phyloP scores from a whole-genome alignment of 2,888 invertebrate species.

The Itoplectis maculator region DNA sequence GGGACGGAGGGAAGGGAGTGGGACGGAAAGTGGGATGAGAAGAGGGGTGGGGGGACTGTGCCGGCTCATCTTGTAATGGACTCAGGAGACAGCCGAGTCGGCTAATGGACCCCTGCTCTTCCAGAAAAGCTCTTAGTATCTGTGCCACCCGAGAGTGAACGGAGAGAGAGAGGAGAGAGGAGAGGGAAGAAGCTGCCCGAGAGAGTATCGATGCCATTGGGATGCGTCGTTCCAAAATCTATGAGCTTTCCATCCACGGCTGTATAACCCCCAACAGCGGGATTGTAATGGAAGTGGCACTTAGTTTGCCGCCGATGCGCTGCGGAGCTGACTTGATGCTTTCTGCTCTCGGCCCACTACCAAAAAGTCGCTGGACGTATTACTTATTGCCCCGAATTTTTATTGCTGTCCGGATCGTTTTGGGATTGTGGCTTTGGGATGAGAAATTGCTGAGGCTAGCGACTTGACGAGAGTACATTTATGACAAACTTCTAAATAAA shows the following conservation, averaged over 20 bases:
- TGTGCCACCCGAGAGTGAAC: constrained; percentile 78
- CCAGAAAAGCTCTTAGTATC: constrained; percentile 83
- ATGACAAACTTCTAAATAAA: too few relatives aligned
- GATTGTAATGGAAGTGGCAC: constrained; percentile 43
- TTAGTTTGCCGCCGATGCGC: constrained; percentile 20
- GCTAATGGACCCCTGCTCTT: constrained; percentile 84
- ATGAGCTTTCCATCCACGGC: constrained; percentile 41
- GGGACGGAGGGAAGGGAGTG: constrained; percentile 72
- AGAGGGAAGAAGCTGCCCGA: constrained; percentile 33
- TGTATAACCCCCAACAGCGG: background rate
- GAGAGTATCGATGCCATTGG: constrained; percentile 80
- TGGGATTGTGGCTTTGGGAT: too few relatives aligned
- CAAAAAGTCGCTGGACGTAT: constrained; percentile 14
- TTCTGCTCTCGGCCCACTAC: constrained; percentile 17
- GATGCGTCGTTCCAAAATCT: constrained; percentile 77
- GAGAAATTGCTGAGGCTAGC: too few relatives aligned
- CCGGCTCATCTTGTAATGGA: constrained; percentile 84
- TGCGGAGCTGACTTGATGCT: background rate
- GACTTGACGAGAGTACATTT: too few relatives aligned
- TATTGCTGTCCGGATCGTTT: background rate
- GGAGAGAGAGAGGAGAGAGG: constrained; percentile 31
- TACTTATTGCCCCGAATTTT: constrained; percentile 55
- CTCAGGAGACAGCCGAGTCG: constrained; percentile 84
- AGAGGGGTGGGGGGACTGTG: constrained; percentile 49
- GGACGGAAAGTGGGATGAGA: constrained; percentile 76